Percentiles rank a stretch among this genome's conserved stretches.
These are phyloP conservation scores for Channallabes apus DNA, from an alignment of 2,797 vertebrate genomes.

Conservation along the genomic window DNA sequence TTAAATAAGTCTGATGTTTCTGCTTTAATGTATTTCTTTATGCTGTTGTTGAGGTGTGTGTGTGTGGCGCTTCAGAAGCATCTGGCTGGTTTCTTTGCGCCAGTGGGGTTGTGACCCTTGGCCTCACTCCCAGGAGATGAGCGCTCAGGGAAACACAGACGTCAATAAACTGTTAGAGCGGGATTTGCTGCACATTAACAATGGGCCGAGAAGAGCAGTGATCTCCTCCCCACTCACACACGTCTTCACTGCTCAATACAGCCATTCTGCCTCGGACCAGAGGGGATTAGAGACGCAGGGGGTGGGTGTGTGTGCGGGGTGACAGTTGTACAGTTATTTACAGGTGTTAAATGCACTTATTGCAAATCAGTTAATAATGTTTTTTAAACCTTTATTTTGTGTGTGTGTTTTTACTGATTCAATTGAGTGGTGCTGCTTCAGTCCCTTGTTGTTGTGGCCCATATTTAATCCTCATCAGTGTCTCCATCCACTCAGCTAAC, in stretches of 20 bases:
- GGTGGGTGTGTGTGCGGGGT: neutral
- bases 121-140: conserved; percentile 49
- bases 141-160: conserved; percentile 55
- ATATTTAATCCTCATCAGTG: conserved; percentile 91
- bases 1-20: conserved; percentile 5
- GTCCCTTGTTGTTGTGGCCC: conserved; percentile 72
- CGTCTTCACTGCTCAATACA: conserved; percentile 46
- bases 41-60: neutral
- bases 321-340: neutral
- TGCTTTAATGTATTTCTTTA: neutral
- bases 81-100: conserved; percentile 42
- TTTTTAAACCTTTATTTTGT: conserved; percentile 12
- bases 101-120: conserved; percentile 46
- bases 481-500: conserved; percentile 83
- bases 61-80: conserved; percentile 46
- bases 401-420: conserved; percentile 44
- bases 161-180: conserved; percentile 58
- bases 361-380: neutral
- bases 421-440: conserved; percentile 55
- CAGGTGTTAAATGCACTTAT: conserved; percentile 26
- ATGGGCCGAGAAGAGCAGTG: conserved; percentile 38
- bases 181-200: conserved; percentile 56
- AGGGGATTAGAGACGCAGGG: conserved; percentile 31
- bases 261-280: conserved; percentile 48
- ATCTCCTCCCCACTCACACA: conserved; percentile 39